Evolutionary conservation across 64 coral and sea anemone genomes (phyloP).

Genomic region (Stylophora pistillata): DNA sequence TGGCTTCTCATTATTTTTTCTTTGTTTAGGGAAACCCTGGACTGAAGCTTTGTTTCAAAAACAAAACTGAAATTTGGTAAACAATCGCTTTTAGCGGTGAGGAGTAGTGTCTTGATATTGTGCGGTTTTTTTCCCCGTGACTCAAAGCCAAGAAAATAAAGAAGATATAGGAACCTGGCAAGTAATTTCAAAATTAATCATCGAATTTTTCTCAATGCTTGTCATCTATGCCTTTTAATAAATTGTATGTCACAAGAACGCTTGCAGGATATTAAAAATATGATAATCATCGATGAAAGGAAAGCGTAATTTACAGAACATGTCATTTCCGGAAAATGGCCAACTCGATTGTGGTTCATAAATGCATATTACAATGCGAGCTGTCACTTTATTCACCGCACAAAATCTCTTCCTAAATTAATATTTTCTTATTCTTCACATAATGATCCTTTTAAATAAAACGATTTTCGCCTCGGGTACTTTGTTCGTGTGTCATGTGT

Average conservation of each 20-base stretch:
- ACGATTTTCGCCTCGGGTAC: background rate
- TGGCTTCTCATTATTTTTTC: background rate
- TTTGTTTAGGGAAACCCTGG: background rate
- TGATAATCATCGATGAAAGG: background rate
- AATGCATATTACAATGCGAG: background rate
- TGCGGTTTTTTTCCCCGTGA: too few relatives aligned
- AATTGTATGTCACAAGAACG: too few relatives aligned
- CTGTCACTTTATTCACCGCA: constrained; percentile 22
- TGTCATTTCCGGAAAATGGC: constrained; percentile 15
- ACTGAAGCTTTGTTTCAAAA: background rate
- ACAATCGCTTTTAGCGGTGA: background rate
- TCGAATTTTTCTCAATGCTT: too few relatives aligned
- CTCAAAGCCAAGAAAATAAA: too few relatives aligned
- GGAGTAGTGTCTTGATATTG: background rate
- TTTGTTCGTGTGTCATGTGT: background rate
- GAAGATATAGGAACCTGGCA: too few relatives aligned
- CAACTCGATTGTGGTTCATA: background rate
- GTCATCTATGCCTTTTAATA: too few relatives aligned
- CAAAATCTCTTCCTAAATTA: constrained; percentile 11
- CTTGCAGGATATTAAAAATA: too few relatives aligned
- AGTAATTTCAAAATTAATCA: background rate
- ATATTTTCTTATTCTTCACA: background rate
- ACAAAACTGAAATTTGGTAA: background rate
- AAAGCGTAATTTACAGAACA: background rate
- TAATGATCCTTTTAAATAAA: background rate